Evolutionary conservation across 2,113 vertebrate genomes (phyloP), one percentile per base, ranked within the genome.

Genomic region (Myotis davidii): DNA sequence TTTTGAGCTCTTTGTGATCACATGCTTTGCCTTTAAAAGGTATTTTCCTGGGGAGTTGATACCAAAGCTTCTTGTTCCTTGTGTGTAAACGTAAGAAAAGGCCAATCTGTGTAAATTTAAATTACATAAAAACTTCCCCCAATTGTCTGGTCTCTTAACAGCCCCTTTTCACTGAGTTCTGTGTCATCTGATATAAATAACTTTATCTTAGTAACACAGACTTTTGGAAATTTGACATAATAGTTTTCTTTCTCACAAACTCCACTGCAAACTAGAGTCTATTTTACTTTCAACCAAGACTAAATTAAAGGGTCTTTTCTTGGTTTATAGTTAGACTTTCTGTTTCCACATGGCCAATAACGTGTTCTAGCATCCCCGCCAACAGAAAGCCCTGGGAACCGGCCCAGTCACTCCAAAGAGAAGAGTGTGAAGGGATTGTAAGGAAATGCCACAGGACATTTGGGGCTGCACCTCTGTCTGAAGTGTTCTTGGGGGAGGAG

Each of bases 201-300:
- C 88, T 95, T 94, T 94, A 95, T 95, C 92, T 65, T 29, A 90
- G 67, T 65, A 89, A 42, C 74, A 84, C 88, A 96, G 96, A 72
- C 88, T 73, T 95, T 92, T 77, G 64, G 82, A 93, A 94, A 61
- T 32, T 91, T 90, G 95, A 96, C 77, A 93, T 78, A 94, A 85
- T 77, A 72, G 34, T 92, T 94, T 96, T 91, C 72, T 93, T 92
- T 93, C 77, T 95, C 95, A 54, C 72, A 32, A 89, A 91, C 34
- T 85, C 70, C 29, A 52, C 8, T n/a, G 61, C 64, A 84, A 73
- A 64, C 54, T 18, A 25, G 45, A 73, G 37, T 87, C 76, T 87
- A 20, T 79, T 91, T 77, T 88, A 59, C 67, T 94, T 90, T 94
- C 73, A 95, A 95, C 56, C 77, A 83, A 85, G 50, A 89, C 42